Percentiles rank a stretch among this genome's conserved stretches.
These are phyloP conservation scores for Anoncus sp. DNA, from an alignment of 2,888 invertebrate genomes.

Conservation along the genomic window DNA sequence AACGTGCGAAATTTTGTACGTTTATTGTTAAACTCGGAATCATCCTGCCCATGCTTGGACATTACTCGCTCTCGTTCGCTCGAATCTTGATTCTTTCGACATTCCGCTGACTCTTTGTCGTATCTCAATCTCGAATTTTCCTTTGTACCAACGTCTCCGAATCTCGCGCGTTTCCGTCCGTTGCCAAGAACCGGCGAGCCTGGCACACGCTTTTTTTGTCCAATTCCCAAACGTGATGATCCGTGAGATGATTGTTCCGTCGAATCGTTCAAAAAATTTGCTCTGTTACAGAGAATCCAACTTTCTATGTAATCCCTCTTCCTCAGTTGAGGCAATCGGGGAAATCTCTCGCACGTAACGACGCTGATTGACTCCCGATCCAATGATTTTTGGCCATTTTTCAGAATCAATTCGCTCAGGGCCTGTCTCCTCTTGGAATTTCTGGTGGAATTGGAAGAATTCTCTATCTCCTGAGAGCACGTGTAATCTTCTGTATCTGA, in stretches of 20 bases:
- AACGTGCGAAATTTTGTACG: too few species aligned
- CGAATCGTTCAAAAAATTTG: constrained; percentile 21
- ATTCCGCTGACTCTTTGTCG: not conserved
- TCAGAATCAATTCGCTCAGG: constrained; percentile 8
- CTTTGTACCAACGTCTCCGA: constrained; percentile 3
- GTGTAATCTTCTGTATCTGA: constrained; percentile 35
- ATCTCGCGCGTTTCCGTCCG: constrained; percentile 44
- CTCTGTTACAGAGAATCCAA: constrained; percentile 69
- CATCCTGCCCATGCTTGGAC: too few species aligned
- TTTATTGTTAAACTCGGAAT: too few species aligned
- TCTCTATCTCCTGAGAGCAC: constrained; percentile 43
- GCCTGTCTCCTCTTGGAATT: constrained; percentile 31
- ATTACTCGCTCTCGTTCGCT: too few species aligned
- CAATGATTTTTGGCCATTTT: not conserved
- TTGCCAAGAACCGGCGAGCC: constrained; percentile 14
- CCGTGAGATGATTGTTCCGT: not conserved
- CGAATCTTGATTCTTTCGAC: not conserved
- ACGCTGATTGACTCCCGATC: not conserved
- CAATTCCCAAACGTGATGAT: constrained; percentile 22
- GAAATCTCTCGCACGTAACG: not conserved
- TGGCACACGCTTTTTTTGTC: constrained; percentile 16
- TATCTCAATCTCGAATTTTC: constrained; percentile 6
- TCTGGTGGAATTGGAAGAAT: constrained; percentile 46
- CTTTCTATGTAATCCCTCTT: constrained; percentile 69
- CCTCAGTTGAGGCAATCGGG: constrained; percentile 18